Evolutionary conservation across 2,797 vertebrate genomes (phyloP).

Genomic region (Clarias laeviceps): DNA sequence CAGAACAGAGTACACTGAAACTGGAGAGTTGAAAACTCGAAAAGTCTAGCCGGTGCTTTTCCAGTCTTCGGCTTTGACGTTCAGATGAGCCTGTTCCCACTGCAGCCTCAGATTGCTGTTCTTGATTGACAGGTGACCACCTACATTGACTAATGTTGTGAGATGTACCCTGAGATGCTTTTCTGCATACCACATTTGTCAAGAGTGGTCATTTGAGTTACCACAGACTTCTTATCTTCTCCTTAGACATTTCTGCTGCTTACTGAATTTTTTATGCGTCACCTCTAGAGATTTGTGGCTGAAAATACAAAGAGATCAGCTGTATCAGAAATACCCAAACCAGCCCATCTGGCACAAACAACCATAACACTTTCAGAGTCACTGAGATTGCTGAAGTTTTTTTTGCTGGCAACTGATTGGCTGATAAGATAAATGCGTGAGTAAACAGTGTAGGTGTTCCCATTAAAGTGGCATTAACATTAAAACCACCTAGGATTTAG

Average conservation of each 20-base stretch:
- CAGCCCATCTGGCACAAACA: not conserved
- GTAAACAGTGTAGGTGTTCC: not conserved
- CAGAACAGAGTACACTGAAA: not conserved
- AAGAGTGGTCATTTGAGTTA: not conserved
- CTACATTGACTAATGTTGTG: no score
- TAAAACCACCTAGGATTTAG: no score
- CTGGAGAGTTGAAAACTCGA: not conserved
- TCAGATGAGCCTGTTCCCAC: not conserved
- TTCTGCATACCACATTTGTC: not conserved
- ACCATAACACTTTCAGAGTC: not conserved
- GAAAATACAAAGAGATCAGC: not conserved
- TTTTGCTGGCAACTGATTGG: not conserved
- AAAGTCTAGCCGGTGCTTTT: not conserved
- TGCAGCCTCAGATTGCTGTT: not conserved
- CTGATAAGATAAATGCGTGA: not conserved
- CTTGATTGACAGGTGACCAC: constrained; percentile 1
- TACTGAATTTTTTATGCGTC: not conserved
- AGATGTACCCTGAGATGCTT: not conserved
- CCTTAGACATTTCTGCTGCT: not conserved
- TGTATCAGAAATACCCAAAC: not conserved
- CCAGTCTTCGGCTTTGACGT: not conserved
- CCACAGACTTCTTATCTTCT: not conserved
- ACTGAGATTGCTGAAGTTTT: not conserved
- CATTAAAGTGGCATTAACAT: not conserved
- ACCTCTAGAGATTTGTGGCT: not conserved